Conservation (phyloP, 1,140 invertebrate species). For the Drosophila teissieri region DNA sequence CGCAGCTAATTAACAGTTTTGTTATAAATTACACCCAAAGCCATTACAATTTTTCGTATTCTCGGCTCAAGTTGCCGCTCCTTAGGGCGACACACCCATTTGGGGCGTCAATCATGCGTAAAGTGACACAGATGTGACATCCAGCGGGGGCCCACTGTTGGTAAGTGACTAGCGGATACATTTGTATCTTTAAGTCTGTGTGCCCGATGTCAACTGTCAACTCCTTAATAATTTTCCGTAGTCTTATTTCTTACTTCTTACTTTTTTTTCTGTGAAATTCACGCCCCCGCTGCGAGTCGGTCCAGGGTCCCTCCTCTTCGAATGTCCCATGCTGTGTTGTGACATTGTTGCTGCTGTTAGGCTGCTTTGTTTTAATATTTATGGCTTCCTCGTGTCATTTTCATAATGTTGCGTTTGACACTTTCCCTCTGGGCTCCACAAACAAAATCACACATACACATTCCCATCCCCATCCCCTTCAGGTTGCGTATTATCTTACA, state of each 20-base stretch:
- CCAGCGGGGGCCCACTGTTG: conserved; percentile 43
- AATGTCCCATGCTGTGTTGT: conserved; percentile 59
- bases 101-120: conserved; percentile 79
- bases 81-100: conserved; percentile 40
- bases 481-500: conserved; percentile 68
- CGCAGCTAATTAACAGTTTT: conserved; percentile 84
- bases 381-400: conserved; percentile 84
- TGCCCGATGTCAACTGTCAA: conserved; percentile 62
- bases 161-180: conserved; percentile 58
- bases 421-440: conserved; percentile 67
- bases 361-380: conserved; percentile 74
- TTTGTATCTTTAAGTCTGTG: conserved; percentile 68
- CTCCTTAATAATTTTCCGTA: conserved; percentile 71
- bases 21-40: conserved; percentile 81
- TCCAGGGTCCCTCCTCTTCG: conserved; percentile 6
- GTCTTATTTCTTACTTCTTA: conserved; percentile 21
- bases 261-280: conserved; percentile 36
- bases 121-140: conserved; percentile 77
- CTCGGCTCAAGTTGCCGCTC: conserved; percentile 19
- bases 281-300: conserved; percentile 49
- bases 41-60: conserved; percentile 67
- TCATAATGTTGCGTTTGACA: conserved; percentile 84
- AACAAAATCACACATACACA: conserved; percentile 37
- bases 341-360: conserved; percentile 71
- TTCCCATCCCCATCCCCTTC: conserved; percentile 13